Evolutionary conservation across 2,113 vertebrate species (phyloP).

Genomic region (Malurus cyaneus): DNA sequence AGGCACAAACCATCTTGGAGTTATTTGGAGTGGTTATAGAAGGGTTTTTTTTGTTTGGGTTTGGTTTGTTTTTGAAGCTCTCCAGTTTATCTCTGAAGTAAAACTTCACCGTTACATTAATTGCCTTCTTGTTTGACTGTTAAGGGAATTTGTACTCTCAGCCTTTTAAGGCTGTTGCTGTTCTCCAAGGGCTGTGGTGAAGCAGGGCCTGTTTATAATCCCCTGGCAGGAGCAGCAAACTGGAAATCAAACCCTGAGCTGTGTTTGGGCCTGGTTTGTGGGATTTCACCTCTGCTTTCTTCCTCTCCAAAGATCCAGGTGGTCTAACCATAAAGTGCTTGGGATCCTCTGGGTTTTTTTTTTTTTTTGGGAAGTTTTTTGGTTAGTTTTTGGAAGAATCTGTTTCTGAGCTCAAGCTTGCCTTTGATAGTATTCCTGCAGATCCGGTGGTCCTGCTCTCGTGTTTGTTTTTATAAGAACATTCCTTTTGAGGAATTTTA

Average conservation of each 20-base stretch:
- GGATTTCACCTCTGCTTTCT: not conserved
- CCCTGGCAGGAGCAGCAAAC: not conserved
- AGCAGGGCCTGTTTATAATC: not conserved
- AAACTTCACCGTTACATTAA: not conserved
- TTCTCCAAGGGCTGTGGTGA: not conserved
- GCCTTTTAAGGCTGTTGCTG: not conserved
- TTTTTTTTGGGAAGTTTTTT: not conserved
- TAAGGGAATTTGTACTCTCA: not conserved
- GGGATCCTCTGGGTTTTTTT: not conserved
- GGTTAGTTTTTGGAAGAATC: not conserved
- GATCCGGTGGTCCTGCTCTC: not conserved
- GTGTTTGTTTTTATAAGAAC: conserved; percentile 19
- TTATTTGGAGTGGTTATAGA: not conserved
- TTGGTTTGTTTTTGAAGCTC: not conserved
- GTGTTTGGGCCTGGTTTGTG: not conserved
- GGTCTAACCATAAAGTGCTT: not conserved
- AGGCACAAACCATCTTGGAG: not conserved
- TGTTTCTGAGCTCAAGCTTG: not conserved
- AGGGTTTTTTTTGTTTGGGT: not conserved
- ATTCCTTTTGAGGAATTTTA: conserved; percentile 44
- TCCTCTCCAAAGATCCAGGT: not conserved
- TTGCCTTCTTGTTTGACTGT: not conserved
- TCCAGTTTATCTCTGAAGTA: not conserved
- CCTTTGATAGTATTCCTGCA: not conserved
- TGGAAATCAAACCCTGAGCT: not conserved